Base-by-base conservation (phyloP, 1,140 invertebrate species). In the Platyscapa corneri region DNA sequence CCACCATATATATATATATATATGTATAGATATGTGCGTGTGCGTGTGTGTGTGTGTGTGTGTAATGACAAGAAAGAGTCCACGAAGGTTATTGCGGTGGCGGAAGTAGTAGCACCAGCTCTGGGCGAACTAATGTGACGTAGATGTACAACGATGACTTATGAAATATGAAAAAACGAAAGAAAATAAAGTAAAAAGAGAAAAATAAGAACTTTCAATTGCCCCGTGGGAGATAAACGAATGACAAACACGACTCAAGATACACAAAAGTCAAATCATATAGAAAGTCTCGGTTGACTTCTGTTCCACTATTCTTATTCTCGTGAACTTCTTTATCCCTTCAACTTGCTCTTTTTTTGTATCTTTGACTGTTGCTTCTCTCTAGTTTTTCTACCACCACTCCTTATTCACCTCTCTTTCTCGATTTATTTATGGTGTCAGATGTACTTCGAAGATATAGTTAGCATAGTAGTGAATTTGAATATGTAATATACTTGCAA, bases 141-240 rank as follows among this genome's bases (percentile, higher is more conserved):
- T 82, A n/a, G 49, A 82, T 74, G 70, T 82, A 74, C 81, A 74
- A 60, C 32, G 34, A 82, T 82, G 81, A 82, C 46, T 74, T 75
- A 75, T 67, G 65, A 65, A 16, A n/a, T 82, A 67, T 46, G 46
- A 49, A 16, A 72, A 27, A 67, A 79, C 60, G 49, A 23, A 39
- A 53, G n/a, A 53, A 32, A 77, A 14, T 27, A 53, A 18, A 49
- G 37, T 27, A 42, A 46, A 42, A 65, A 32, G 37, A 30, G 65
- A 81, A 70, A 70, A 82, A 30, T 27, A 70, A 74, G 49, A 82
- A 82, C 46, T 74, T 82, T 72, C 67, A 82, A 82, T 82, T 74
- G 80, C 46, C 32, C 23, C 46, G 39, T 49, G 46, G 46, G 67
- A 74, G 79, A 8, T 34, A 46, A 60, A 34, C 67, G 49, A 81